phyloP scores from a whole-genome alignment of 2,888 invertebrate genomes.

The Morpho achilles region DNA sequence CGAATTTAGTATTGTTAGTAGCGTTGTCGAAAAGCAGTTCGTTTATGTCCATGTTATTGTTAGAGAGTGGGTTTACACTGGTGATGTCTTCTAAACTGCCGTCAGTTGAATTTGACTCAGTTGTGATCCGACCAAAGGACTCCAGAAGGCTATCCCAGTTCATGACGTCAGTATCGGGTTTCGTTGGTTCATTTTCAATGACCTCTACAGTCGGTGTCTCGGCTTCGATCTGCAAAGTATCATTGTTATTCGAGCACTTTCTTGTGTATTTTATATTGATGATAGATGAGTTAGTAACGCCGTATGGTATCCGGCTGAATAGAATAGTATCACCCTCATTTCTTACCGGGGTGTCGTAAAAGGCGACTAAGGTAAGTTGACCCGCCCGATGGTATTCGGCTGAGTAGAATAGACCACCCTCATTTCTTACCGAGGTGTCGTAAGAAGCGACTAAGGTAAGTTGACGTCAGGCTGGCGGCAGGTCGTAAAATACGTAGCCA shows the following conservation, averaged over 20 bases:
- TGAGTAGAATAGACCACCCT: too few relatives aligned
- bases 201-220: constrained; percentile 39
- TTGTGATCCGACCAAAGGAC: constrained; percentile 67
- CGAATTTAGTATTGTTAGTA: constrained; percentile 45
- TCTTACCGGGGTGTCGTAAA: too few relatives aligned
- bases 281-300: too few relatives aligned
- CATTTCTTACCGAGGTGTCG: too few relatives aligned
- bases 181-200: constrained; percentile 34
- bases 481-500: too few relatives aligned
- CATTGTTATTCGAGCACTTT: background rate
- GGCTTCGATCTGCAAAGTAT: constrained; percentile 43
- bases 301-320: too few relatives aligned
- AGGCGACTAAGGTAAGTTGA: too few relatives aligned
- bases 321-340: too few relatives aligned
- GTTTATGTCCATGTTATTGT: constrained; percentile 58
- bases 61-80: constrained; percentile 40
- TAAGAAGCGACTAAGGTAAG: too few relatives aligned
- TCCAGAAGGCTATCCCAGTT: constrained; percentile 70
- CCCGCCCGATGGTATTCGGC: too few relatives aligned
- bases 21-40: constrained; percentile 61
- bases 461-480: too few relatives aligned
- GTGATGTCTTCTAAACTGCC: constrained; percentile 61
- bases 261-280: too few relatives aligned
- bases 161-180: constrained; percentile 48
- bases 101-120: constrained; percentile 66